A percentile compares a stretch with the other conserved stretches of the same genome.
These are phyloP conservation scores for Chaetura pelagica DNA, from an alignment of 2,113 vertebrate genomes.

Conservation along the genomic window DNA sequence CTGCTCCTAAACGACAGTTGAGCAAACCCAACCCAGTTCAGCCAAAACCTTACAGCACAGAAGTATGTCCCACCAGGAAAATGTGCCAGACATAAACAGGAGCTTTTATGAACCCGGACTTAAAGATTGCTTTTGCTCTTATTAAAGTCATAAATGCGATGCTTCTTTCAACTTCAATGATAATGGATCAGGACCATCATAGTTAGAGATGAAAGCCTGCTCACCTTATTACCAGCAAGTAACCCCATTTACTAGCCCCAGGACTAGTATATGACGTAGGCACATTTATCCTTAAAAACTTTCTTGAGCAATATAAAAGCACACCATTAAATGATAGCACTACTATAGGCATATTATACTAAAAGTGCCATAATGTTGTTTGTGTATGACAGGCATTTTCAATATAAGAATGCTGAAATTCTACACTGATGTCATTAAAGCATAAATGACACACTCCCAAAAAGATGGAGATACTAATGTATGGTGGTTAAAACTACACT, in stretches of 20 bases:
- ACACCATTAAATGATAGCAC: conserved; percentile 62
- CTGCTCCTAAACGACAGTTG: not conserved
- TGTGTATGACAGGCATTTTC: conserved; percentile 76
- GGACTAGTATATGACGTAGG: not conserved
- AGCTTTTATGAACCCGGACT: not conserved
- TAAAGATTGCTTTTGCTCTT: not conserved
- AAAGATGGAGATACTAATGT: conserved; percentile 64
- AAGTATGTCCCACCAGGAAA: not conserved
- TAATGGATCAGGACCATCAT: not conserved
- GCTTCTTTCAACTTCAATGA: not conserved
- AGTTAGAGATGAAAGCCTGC: not conserved
- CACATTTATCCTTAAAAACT: conserved; percentile 70
- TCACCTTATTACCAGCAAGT: not conserved
- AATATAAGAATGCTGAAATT: conserved; percentile 73
- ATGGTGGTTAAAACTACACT: conserved; percentile 59
- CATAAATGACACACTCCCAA: conserved; percentile 63
- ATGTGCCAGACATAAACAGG: not conserved
- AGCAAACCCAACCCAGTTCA: not conserved
- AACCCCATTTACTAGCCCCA: not conserved
- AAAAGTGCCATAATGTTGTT: conserved; percentile 74
- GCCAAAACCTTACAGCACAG: not conserved
- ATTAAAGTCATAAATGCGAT: not conserved
- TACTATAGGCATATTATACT: conserved; percentile 69
- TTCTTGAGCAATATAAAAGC: conserved; percentile 60
- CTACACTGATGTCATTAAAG: conserved; percentile 66